A percentile compares a stretch with the other conserved stretches of the same genome.
Conservation (phyloP, 2,113 vertebrate species). For the Geococcyx californianus region DNA sequence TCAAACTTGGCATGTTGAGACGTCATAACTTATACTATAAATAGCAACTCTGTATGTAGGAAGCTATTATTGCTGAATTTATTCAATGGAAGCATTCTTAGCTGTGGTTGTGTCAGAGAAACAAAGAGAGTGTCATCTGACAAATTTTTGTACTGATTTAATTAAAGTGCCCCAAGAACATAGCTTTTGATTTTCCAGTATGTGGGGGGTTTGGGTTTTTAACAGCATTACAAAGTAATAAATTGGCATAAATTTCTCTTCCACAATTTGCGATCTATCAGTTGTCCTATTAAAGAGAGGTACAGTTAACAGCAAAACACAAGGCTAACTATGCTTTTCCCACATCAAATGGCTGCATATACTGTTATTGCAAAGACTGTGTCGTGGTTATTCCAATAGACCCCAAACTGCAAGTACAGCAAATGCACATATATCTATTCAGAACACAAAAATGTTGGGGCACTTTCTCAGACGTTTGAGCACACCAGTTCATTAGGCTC, state of each 20-base stretch:
- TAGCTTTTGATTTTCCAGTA: not conserved
- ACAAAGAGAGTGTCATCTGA: not conserved
- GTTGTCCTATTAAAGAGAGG: not conserved
- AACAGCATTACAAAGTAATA: not conserved
- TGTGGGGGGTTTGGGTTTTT: not conserved
- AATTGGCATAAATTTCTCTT: not conserved
- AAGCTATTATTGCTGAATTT: not conserved
- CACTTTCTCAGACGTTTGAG: slow-evolving; percentile 79
- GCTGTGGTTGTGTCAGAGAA: not conserved
- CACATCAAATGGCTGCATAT: fast-evolving
- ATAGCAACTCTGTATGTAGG: not conserved
- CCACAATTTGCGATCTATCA: fast-evolving
- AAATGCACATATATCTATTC: fast-evolving
- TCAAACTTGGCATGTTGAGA: not conserved
- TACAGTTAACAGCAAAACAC: not conserved
- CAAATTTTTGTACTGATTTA: not conserved
- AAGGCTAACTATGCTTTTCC: not conserved
- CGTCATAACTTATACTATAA: not conserved
- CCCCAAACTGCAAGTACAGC: not conserved
- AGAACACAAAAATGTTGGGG: fast-evolving
- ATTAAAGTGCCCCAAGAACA: not conserved
- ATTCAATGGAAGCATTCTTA: not conserved
- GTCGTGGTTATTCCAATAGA: fast-evolving
- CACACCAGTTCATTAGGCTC: slow-evolving; percentile 83
- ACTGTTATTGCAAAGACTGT: not conserved